A percentile compares a stretch with the other conserved stretches of the same genome.
phyloP scores from a whole-genome alignment of 2,888 invertebrate genomes.

The Lymantria dispar region DNA sequence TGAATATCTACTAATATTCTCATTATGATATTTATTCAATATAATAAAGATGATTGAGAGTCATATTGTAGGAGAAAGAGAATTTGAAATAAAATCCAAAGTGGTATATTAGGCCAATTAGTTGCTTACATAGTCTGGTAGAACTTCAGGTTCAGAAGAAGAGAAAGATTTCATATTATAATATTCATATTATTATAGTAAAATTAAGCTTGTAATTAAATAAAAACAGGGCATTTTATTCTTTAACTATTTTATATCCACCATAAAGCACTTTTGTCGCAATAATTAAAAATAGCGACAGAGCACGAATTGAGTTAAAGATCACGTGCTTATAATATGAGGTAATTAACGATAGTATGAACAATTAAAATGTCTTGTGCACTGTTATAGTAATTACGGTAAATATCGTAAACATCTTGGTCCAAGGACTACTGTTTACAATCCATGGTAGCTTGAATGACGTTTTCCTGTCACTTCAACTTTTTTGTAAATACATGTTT shows the following conservation, averaged over 20 bases:
- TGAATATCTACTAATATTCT: too few species aligned
- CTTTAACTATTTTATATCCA: conserved; percentile 21
- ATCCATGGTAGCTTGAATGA: conserved; percentile 46
- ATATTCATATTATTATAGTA: too few species aligned
- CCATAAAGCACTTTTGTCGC: conserved; percentile 18
- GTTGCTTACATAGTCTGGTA: too few species aligned
- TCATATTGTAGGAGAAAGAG: too few species aligned
- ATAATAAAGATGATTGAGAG: too few species aligned
- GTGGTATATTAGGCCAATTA: too few species aligned
- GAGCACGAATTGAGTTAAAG: conserved; percentile 29
- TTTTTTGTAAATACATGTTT: neutral
- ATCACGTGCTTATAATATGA: conserved; percentile 28
- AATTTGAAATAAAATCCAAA: too few species aligned
- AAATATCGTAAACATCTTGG: conserved; percentile 68
- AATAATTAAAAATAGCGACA: conserved; percentile 29
- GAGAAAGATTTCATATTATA: too few species aligned
- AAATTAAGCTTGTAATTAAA: too few species aligned
- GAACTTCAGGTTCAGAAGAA: too few species aligned
- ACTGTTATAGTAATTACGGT: conserved; percentile 72
- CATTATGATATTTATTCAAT: too few species aligned
- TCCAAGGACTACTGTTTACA: conserved; percentile 56
- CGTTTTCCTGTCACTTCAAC: conserved; percentile 44
- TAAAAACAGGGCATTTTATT: too few species aligned
- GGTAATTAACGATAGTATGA: conserved; percentile 50
- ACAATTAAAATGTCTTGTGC: conserved; percentile 52